Base-by-base conservation (phyloP, 2,888 invertebrate genomes). In the Hetaerina titia region DNA sequence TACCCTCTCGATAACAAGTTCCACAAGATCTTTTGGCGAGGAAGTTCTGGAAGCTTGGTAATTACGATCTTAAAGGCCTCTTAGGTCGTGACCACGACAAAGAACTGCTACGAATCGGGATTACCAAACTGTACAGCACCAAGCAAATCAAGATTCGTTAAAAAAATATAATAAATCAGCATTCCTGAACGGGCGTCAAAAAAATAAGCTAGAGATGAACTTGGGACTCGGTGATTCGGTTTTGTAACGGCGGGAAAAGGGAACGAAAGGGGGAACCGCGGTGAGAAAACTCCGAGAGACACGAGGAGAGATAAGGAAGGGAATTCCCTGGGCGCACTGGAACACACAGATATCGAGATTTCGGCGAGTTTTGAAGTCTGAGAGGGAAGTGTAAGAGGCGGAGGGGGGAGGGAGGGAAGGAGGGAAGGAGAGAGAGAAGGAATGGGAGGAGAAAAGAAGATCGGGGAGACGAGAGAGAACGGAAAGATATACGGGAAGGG, bases 261-360 rank as follows among this genome's bases (percentile, higher is more conserved):
- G 22, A 45, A 31, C 45, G 88, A 22, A n/a, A n/a, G 88, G 1
- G 81, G 88, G 88, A 17, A 22, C 69, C 19, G 22, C 69, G n/a
- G 69, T 69, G 69, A 69, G 69, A 69, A 69, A 69, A 69, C 69
- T 22, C 22, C 22, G 17, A n/a, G 69, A 69, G 69, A 69, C 69
- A 22, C 69, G 69, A n/a, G n/a, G 69, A 9, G 69, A 69, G 69
- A 69, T 69, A 69, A 69, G 69, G 69, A 69, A n/a, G 69, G 22
- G 69, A 69, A 69, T 69, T 69, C 69, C 69, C 69, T 69, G 69
- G 69, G 69, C 69, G 69, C 69, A 69, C 69, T 69, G 69, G 69
- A 69, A 69, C 69, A 69, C 69, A 69, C 22, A 69, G 17, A 69
- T 69, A 69, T 69, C 69, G 69, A 69, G 69, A 69, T 69, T 69